Conservation (phyloP, 2,888 invertebrate genomes). For the Drosophila prolongata region DNA sequence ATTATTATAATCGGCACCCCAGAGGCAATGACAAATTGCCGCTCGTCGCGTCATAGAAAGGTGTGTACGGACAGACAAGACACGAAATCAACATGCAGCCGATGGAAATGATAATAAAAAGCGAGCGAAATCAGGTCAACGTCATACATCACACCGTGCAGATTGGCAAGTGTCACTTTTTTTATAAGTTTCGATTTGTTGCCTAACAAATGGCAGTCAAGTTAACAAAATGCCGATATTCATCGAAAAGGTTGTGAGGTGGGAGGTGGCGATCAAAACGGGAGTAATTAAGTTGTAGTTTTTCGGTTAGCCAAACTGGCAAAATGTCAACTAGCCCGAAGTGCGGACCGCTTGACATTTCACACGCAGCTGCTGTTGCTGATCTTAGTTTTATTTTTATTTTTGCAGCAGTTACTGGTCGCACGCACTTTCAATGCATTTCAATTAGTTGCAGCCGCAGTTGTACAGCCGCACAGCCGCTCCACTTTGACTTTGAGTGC, state of each 20-base stretch:
- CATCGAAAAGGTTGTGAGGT: slow-evolving; percentile 3
- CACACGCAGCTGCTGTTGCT: slow-evolving; percentile 61
- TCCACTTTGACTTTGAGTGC: slow-evolving; percentile 76
- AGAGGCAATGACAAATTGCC: slow-evolving; percentile 73
- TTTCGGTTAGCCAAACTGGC: slow-evolving; percentile 28
- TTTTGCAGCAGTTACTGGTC: slow-evolving; percentile 48
- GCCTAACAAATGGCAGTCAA: slow-evolving; percentile 49
- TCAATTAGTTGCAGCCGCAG: slow-evolving; percentile 63
- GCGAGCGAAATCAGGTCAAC: slow-evolving; percentile 66
- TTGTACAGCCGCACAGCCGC: slow-evolving; percentile 39
- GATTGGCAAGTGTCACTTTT: slow-evolving; percentile 74
- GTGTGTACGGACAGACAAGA: slow-evolving; percentile 53
- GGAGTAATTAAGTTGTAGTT: slow-evolving; percentile 69
- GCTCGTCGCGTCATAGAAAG: slow-evolving; percentile 65
- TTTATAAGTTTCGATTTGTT: slow-evolving; percentile 63
- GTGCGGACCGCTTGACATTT: slow-evolving; percentile 60
- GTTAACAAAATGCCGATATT: slow-evolving; percentile 14
- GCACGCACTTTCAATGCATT: slow-evolving; percentile 79
- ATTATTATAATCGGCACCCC: slow-evolving; percentile 66
- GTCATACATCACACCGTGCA: slow-evolving; percentile 64
- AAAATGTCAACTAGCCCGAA: slow-evolving; percentile 63
- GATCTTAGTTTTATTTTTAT: not conserved
- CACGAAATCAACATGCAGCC: slow-evolving; percentile 40
- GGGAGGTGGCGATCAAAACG: slow-evolving; percentile 1
- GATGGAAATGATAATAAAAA: slow-evolving; percentile 52